These are phyloP conservation scores for Peromyscus attwateri DNA, from an alignment of 2,797 vertebrate species.

Conservation along the genomic window DNA sequence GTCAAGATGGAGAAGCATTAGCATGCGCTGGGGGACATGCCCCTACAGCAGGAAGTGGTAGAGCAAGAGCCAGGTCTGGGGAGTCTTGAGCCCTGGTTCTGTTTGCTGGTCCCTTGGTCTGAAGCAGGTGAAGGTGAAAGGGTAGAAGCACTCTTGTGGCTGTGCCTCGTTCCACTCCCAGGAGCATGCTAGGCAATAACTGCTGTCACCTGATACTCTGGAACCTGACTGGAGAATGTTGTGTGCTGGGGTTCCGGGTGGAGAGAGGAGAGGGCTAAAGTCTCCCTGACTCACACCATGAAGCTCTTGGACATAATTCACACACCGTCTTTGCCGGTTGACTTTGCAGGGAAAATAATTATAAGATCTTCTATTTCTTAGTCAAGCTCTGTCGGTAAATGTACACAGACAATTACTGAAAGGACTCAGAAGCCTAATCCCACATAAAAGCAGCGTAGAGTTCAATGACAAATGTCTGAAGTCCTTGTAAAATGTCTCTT, in stretches of 20 bases:
- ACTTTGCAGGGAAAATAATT: not conserved
- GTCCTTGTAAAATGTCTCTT: not conserved
- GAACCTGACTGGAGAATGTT: no score
- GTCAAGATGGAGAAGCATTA: not conserved
- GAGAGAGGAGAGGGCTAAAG: not conserved
- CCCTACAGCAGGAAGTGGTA: not conserved
- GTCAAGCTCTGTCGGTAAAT: not conserved
- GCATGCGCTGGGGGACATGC: not conserved
- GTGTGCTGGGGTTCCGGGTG: not conserved
- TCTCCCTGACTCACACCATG: not conserved
- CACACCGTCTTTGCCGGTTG: not conserved
- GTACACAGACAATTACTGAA: not conserved
- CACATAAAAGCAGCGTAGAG: not conserved
- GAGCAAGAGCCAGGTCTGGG: not conserved
- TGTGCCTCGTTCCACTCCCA: not conserved
- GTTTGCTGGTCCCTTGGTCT: not conserved
- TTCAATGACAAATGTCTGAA: not conserved
- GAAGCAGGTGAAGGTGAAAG: not conserved
- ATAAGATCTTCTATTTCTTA: not conserved
- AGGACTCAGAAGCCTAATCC: not conserved
- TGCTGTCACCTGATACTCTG: not conserved
- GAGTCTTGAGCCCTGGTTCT: not conserved
- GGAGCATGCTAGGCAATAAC: not conserved
- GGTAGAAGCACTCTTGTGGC: not conserved
- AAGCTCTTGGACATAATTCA: no score